Evolutionary conservation across 2,113 vertebrate species (phyloP), one percentile per base, ranked within the genome.

Genomic region (Zosterops borbonicus): DNA sequence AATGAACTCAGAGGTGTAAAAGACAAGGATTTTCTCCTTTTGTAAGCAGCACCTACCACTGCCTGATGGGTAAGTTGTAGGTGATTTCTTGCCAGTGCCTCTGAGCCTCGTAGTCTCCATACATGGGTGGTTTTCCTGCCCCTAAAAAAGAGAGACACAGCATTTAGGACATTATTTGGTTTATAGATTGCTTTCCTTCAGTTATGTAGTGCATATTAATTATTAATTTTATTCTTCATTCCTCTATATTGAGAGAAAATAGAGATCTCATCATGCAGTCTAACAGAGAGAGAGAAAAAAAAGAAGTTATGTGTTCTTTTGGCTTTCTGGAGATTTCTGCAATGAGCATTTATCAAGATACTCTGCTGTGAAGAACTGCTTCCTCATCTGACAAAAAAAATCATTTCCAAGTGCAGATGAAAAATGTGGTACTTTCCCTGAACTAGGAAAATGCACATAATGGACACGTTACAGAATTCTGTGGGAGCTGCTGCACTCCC

Each of bases 41-140:
- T 28, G 42, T 2, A 52, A 80, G 70, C 70, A 23, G 47, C 42
- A 91, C 98, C 49, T 96, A 99, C 99, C 99, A 99, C 73, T 99
- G 97, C 59, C 98, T 97, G 88, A 98, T 35, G 5, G 99, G 99
- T 55, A 99, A 97, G 95, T 99, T 99, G 93, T 98, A 98, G 60
- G 99, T 99, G 79, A 99, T 97, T 97, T 99, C 99, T 96, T 99
- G 99, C 99, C 99, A 99, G 96, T 99, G 99, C 73, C 99, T 98
- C 94, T 99, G 99, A 84, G 99, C 99, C 98, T 99, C 99, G 88
- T 99, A 99, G 96, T 99, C 99, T 24, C 99, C 99, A 94, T 99
- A 99, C 98, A 99, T 98, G 6, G 99, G 99, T 39, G 99, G 97
- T 89, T 98, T 99, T 76, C 98, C 98, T 91, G 98, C 98, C 89